phyloP scores from a whole-genome alignment of 2,797 vertebrate species.

The Myripristis murdjan region DNA sequence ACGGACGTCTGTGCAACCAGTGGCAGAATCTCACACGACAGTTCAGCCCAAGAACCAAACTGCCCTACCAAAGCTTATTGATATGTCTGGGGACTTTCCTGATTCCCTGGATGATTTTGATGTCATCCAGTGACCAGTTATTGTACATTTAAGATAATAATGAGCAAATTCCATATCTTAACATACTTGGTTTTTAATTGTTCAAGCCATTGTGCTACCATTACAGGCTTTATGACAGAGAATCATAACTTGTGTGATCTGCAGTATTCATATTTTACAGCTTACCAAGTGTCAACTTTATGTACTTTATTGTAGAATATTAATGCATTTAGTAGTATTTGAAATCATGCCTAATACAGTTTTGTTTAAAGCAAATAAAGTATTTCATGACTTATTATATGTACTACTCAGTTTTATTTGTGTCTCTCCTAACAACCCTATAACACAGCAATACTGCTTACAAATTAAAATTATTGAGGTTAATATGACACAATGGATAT shows the following conservation, averaged over 20 bases:
- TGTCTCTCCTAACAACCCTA: slow-evolving; percentile 13
- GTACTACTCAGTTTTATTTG: slow-evolving; percentile 58
- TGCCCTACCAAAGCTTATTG: not conserved
- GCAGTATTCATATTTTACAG: not conserved
- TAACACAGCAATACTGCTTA: slow-evolving; percentile 37
- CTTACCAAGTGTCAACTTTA: slow-evolving; percentile 1
- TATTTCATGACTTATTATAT: not conserved
- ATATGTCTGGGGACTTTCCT: not conserved
- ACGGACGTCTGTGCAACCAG: not conserved
- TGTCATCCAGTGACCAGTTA: not conserved
- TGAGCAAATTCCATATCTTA: not conserved
- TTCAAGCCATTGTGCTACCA: not conserved
- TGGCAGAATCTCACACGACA: not conserved
- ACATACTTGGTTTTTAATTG: slow-evolving; percentile 9
- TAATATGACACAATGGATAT: slow-evolving; percentile 1
- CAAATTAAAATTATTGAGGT: slow-evolving; percentile 7
- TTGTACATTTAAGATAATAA: not conserved
- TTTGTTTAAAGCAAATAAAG: slow-evolving; percentile 50
- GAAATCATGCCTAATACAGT: not conserved
- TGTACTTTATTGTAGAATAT: not conserved
- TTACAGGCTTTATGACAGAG: slow-evolving; percentile 2
- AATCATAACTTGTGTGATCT: not conserved
- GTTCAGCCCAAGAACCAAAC: not conserved
- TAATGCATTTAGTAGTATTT: not conserved
- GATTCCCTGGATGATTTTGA: not conserved